Conservation (phyloP, 1,140 invertebrate species). For the Procambarus virginalis region DNA sequence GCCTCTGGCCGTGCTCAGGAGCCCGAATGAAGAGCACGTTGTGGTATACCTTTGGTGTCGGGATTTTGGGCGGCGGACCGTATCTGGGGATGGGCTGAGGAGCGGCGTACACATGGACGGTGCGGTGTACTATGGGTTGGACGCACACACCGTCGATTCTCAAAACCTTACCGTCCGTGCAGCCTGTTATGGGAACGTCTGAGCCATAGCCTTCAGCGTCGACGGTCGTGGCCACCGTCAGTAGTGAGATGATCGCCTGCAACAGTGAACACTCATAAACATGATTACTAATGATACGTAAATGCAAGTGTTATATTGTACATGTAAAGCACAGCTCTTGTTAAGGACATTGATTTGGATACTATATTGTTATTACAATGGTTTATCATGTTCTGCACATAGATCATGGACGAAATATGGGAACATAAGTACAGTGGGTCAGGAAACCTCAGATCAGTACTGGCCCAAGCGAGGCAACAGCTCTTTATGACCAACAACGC, state of each 20-base stretch:
- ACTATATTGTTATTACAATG: too few relatives aligned
- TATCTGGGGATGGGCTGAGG: background rate
- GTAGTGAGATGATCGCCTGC: background rate
- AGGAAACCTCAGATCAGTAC: too few relatives aligned
- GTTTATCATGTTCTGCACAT: too few relatives aligned
- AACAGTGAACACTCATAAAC: background rate
- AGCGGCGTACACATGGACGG: slow-evolving; percentile 11
- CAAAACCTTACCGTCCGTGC: background rate
- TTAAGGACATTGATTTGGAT: too few relatives aligned
- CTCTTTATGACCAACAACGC: too few relatives aligned
- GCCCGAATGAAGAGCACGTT: slow-evolving; percentile 37
- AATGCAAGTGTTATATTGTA: too few relatives aligned
- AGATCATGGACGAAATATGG: too few relatives aligned
- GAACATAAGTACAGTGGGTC: too few relatives aligned
- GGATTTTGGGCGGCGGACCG: slow-evolving; percentile 12
- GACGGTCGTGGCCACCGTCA: background rate
- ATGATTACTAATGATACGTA: too few relatives aligned
- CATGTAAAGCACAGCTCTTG: too few relatives aligned
- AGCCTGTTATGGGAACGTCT: background rate
- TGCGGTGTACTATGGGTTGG: background rate
- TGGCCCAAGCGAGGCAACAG: too few relatives aligned
- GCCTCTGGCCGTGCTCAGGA: background rate
- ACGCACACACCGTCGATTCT: slow-evolving; percentile 4
- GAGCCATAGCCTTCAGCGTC: background rate
- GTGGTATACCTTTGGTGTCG: background rate